phyloP scores from a whole-genome alignment of 1,140 invertebrate genomes.

The Sminthurides bifidus region DNA sequence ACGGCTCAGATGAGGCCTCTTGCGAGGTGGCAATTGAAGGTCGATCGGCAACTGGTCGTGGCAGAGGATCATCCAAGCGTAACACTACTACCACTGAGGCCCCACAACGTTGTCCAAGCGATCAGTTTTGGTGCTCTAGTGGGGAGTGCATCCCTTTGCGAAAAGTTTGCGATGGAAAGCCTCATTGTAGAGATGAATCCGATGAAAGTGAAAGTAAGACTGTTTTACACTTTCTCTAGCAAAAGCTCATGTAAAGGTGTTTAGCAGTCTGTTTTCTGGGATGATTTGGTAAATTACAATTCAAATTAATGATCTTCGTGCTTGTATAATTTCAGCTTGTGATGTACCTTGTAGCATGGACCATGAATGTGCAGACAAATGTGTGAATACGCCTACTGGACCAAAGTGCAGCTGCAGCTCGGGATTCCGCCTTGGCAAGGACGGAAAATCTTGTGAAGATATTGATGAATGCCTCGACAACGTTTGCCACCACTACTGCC shows the following conservation, averaged over 20 bases:
- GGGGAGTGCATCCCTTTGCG: slow-evolving; percentile 47
- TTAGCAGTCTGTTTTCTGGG: too few species aligned
- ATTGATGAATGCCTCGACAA: slow-evolving; percentile 50
- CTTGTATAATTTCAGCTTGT: slow-evolving; percentile 5
- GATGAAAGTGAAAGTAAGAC: slow-evolving; percentile 44
- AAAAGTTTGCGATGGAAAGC: slow-evolving; percentile 44
- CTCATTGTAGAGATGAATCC: slow-evolving; percentile 53
- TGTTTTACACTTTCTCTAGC: not conserved
- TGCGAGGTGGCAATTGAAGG: not conserved
- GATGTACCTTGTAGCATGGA: not conserved
- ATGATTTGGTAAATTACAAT: not conserved
- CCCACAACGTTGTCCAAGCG: not conserved
- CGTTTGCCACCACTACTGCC: slow-evolving; percentile 69
- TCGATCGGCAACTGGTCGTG: not conserved
- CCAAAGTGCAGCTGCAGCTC: slow-evolving; percentile 39
- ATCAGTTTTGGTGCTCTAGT: slow-evolving; percentile 16
- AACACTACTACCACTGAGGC: not conserved
- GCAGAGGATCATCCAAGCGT: not conserved
- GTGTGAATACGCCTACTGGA: slow-evolving; percentile 17
- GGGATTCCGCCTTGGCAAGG: slow-evolving; percentile 32
- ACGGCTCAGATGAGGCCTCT: slow-evolving; percentile 34
- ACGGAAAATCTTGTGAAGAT: slow-evolving; percentile 64
- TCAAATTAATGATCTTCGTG: not conserved
- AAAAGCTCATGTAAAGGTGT: not conserved
- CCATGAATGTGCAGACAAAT: slow-evolving; percentile 9